Conservation (phyloP, 2,888 invertebrate species). For the Norana najaformis region DNA sequence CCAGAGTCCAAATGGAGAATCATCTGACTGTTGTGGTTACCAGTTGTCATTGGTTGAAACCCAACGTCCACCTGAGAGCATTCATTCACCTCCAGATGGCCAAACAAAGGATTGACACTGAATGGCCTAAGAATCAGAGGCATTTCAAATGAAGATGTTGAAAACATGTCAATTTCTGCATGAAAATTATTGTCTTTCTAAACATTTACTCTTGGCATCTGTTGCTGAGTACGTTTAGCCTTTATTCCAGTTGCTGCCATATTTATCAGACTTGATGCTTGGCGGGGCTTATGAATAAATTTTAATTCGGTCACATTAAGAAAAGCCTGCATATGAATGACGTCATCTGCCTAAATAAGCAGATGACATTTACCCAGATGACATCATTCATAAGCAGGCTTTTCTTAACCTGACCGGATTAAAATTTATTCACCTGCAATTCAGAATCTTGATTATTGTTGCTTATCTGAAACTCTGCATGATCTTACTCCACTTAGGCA, state of each 20-base stretch:
- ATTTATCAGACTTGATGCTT: neutral
- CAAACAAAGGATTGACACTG: slow-evolving; percentile 57
- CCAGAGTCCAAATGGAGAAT: slow-evolving; percentile 13
- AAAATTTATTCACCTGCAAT: no score
- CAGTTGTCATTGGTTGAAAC: slow-evolving; percentile 56
- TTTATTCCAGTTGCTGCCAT: neutral
- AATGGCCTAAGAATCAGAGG: slow-evolving; percentile 55
- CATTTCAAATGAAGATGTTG: neutral
- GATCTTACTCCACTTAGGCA: neutral
- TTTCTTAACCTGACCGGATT: no score
- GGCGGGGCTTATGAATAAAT: no score
- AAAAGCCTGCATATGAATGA: no score
- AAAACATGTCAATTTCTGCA: neutral
- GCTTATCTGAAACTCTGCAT: neutral
- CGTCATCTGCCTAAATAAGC: no score
- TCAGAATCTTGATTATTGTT: neutral
- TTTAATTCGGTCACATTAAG: no score
- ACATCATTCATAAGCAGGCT: no score
- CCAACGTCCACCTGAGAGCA: slow-evolving; percentile 60
- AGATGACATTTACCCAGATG: neutral
- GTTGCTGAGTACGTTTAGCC: neutral
- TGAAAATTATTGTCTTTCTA: neutral
- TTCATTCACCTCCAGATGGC: slow-evolving; percentile 57
- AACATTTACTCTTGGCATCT: neutral
- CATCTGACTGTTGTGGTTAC: slow-evolving; percentile 49